Conservation (phyloP, 2,797 vertebrate species). For the Neosalanx taihuensis region DNA sequence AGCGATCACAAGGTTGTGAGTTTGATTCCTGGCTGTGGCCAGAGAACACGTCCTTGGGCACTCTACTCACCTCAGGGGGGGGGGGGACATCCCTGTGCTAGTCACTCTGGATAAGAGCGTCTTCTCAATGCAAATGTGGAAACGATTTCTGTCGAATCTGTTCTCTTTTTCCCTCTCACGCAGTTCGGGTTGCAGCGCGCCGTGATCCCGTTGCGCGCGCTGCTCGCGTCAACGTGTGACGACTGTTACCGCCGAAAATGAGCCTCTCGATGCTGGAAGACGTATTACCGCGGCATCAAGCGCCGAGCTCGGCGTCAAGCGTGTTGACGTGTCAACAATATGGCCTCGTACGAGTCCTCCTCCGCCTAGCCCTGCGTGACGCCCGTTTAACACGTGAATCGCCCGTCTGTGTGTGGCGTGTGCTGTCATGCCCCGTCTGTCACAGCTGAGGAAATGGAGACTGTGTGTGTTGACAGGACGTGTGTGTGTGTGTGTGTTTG, state of each 20-base stretch:
- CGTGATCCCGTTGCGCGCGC: not conserved
- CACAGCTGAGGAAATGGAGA: conserved; percentile 35
- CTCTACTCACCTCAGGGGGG: too few relatives aligned
- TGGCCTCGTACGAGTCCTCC: conserved; percentile 10
- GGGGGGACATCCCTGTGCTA: too few relatives aligned
- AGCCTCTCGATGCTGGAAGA: conserved; percentile 19
- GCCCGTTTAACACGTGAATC: conserved; percentile 20
- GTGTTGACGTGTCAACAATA: conserved; percentile 29
- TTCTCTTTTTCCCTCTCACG: conserved; percentile 45
- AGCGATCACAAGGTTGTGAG: too few relatives aligned
- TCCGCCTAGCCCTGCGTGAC: conserved; percentile 36
- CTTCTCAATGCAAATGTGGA: too few relatives aligned
- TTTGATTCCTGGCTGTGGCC: too few relatives aligned
- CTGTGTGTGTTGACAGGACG: conserved; percentile 1
- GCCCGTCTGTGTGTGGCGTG: conserved; percentile 3
- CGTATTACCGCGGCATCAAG: not conserved
- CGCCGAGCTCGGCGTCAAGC: not conserved
- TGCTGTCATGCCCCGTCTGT: conserved; percentile 19
- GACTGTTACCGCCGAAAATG: not conserved
- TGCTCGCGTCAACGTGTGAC: not conserved
- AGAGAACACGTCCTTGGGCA: too few relatives aligned
- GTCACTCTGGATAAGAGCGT: too few relatives aligned
- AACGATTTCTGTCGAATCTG: too few relatives aligned
- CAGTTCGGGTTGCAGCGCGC: conserved; percentile 26
- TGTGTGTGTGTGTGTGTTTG: not conserved